A percentile compares a stretch with the other conserved stretches of the same genome.
Conservation (phyloP, 2,797 vertebrate species). For the Rhodeus uyekii region DNA sequence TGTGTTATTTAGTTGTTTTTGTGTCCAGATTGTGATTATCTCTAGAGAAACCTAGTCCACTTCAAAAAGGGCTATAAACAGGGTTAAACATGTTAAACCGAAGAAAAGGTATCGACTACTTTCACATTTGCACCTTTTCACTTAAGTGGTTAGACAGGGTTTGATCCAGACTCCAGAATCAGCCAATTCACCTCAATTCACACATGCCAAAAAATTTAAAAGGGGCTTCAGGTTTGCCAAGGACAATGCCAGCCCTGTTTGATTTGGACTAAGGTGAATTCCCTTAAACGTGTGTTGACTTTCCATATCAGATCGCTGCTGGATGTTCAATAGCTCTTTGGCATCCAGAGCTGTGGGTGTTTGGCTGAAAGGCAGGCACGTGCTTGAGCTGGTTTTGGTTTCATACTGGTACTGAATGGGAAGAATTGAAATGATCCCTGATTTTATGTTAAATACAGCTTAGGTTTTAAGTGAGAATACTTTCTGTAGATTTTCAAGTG, state of each 20-base stretch:
- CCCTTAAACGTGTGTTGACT: conserved; percentile 53
- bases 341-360: conserved; percentile 39
- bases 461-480: background rate
- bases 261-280: conserved; percentile 53
- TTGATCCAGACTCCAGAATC: conserved; percentile 28
- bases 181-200: conserved; percentile 46
- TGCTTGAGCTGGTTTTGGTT: conserved; percentile 19
- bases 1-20: background rate
- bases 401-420: conserved; percentile 11
- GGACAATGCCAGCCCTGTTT: conserved; percentile 62
- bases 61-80: background rate
- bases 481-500: background rate
- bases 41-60: too few relatives aligned
- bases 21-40: background rate
- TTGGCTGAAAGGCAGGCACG: conserved; percentile 26
- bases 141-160: conserved; percentile 25
- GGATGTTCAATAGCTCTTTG: conserved; percentile 50
- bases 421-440: background rate
- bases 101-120: conserved; percentile 38
- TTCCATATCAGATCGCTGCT: conserved; percentile 40
- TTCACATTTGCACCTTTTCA: conserved; percentile 44
- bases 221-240: conserved; percentile 37
- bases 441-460: conserved; percentile 10
- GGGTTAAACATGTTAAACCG: background rate
- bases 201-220: conserved; percentile 31